A percentile compares a stretch with the other conserved stretches of the same genome.
Evolutionary conservation across 1,140 invertebrate species (phyloP).

Genomic region (Dysdera silvatica): DNA sequence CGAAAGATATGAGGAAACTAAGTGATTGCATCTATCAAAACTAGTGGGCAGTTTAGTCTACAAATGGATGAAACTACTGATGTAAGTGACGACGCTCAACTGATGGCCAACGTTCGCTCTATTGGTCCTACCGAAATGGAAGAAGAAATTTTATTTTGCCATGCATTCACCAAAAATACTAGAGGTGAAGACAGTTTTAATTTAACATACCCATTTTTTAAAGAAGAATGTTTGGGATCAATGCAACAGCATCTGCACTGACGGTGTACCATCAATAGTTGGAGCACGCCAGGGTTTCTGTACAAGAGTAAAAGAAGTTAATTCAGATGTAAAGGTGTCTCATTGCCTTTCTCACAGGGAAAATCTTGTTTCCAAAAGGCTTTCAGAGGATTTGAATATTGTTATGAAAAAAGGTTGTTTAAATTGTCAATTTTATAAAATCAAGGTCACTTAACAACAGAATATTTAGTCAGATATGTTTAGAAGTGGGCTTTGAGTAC

Average conservation of each 20-base stretch:
- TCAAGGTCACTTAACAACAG: constrained; percentile 14
- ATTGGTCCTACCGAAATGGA: neutral
- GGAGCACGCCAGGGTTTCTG: constrained; percentile 3
- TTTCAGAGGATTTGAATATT: constrained; percentile 3
- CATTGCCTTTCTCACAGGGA: constrained; percentile 3
- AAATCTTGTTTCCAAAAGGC: constrained; percentile 10
- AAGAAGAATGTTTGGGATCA: constrained; percentile 4
- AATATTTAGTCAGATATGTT: constrained; percentile 4
- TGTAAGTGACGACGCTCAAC: constrained; percentile 4
- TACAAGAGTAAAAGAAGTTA: constrained; percentile 11
- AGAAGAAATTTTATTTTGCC: constrained; percentile 12
- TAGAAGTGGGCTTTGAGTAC: constrained; percentile 1
- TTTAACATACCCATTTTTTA: constrained; percentile 1
- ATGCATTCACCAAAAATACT: constrained; percentile 2
- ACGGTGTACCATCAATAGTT: too few species aligned
- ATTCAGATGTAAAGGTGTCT: neutral
- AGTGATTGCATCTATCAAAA: constrained; percentile 6
- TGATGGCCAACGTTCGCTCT: constrained; percentile 7
- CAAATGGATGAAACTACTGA: constrained; percentile 15
- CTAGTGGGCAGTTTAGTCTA: neutral
- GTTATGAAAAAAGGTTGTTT: constrained; percentile 13
- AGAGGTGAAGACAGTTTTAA: constrained; percentile 9
- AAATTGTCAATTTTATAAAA: constrained; percentile 18
- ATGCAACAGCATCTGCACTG: too few species aligned
- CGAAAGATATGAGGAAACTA: constrained; percentile 5